A percentile compares a stretch with the other conserved stretches of the same genome.
phyloP scores from a whole-genome alignment of 2,888 invertebrate species.

The Napeogenes inachia region DNA sequence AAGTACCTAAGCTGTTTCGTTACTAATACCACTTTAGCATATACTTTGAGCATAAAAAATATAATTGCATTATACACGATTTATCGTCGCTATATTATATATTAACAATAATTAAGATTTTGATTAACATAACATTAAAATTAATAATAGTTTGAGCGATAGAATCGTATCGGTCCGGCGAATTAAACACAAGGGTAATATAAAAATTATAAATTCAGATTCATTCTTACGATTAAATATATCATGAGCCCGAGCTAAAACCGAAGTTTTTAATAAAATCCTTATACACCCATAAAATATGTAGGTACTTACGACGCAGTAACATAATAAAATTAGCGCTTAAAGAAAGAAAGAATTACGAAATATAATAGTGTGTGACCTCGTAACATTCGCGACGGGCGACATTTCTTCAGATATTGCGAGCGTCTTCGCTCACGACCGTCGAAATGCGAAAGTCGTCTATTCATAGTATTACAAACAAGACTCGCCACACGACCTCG shows the following conservation, averaged over 20 bases:
- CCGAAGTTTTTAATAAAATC: constrained; percentile 46
- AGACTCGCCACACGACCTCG: constrained; percentile 11
- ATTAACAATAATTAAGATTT: constrained; percentile 7
- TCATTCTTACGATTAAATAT: constrained; percentile 56
- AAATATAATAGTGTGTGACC: neutral
- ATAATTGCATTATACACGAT: neutral
- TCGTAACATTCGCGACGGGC: neutral
- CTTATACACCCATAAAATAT: constrained; percentile 63
- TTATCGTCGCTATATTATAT: neutral
- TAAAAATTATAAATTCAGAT: constrained; percentile 68
- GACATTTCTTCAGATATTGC: neutral
- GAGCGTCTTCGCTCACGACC: neutral
- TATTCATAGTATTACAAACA: neutral
- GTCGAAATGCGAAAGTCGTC: neutral
- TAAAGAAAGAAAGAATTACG: constrained; percentile 29
- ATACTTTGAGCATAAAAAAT: constrained; percentile 14
- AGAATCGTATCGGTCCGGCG: constrained; percentile 46
- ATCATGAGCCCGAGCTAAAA: constrained; percentile 64
- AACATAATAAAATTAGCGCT: constrained; percentile 40
- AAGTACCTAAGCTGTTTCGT: constrained; percentile 11
- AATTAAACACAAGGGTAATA: constrained; percentile 57
- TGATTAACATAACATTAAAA: constrained; percentile 14
- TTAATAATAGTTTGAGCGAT: constrained; percentile 27
- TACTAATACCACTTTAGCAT: constrained; percentile 10
- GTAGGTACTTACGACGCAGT: constrained; percentile 48